Conservation (phyloP, 2,113 vertebrate species). For the Ivindomyrus marchei region DNA sequence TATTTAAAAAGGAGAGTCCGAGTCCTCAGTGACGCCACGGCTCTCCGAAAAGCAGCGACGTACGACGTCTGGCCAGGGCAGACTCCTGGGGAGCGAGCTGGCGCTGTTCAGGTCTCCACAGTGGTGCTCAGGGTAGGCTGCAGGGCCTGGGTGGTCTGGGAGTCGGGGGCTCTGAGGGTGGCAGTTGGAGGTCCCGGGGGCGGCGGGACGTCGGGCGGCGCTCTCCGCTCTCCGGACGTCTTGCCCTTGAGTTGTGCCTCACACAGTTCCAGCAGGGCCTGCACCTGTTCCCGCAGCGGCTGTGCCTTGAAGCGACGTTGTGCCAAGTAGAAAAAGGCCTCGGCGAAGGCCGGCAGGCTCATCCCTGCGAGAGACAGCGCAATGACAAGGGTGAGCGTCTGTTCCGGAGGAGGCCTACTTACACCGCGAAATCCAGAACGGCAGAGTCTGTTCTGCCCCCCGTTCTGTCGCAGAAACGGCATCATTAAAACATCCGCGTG, state of each 20-base stretch:
- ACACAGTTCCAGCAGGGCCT: slow-evolving; percentile 69
- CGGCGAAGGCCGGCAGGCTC: slow-evolving; percentile 85
- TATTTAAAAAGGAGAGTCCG: background rate
- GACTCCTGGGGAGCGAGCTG: background rate
- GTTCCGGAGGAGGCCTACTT: background rate
- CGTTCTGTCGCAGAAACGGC: background rate
- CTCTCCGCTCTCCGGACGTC: background rate
- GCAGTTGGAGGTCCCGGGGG: slow-evolving; percentile 28
- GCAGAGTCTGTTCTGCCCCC: background rate
- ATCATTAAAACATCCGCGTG: background rate
- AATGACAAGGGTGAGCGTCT: background rate
- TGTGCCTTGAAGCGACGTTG: slow-evolving; percentile 73
- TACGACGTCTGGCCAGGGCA: slow-evolving; percentile 9
- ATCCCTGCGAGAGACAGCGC: slow-evolving; percentile 65
- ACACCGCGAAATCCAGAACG: background rate
- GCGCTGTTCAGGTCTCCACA: slow-evolving; percentile 36
- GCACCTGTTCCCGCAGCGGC: slow-evolving; percentile 68
- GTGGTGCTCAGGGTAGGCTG: slow-evolving; percentile 44
- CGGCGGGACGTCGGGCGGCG: background rate
- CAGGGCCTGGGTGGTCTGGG: slow-evolving; percentile 42
- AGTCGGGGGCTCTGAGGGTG: slow-evolving; percentile 30
- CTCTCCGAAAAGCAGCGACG: background rate
- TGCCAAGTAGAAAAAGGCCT: slow-evolving; percentile 84
- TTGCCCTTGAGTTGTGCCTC: slow-evolving; percentile 69
- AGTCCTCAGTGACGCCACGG: slow-evolving; percentile 23